Conservation (phyloP, 2,888 invertebrate species). For the Hipparchia sbordonii region DNA sequence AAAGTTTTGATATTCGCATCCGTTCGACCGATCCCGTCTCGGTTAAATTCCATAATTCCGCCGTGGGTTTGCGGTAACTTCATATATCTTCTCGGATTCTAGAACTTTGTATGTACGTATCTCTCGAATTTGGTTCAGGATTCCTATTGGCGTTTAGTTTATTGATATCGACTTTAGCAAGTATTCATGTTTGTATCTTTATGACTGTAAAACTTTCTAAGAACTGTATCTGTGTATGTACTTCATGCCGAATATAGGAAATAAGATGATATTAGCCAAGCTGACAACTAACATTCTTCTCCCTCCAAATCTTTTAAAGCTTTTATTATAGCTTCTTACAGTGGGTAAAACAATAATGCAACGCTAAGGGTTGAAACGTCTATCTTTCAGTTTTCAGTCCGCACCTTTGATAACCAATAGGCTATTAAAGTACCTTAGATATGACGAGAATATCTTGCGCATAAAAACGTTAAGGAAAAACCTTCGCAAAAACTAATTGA, state of each 20-base stretch:
- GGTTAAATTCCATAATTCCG: constrained; percentile 67
- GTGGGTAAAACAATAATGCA: too few relatives aligned
- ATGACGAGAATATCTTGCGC: too few relatives aligned
- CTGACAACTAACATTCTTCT: too few relatives aligned
- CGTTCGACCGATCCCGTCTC: constrained; percentile 57
- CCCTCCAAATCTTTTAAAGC: too few relatives aligned
- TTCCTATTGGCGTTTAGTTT: constrained; percentile 21
- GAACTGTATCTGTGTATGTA: neutral
- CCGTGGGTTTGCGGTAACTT: constrained; percentile 48
- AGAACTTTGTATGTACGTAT: constrained; percentile 28
- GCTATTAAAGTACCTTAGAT: too few relatives aligned
- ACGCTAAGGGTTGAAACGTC: too few relatives aligned
- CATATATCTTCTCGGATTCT: constrained; percentile 44
- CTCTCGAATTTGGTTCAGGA: constrained; percentile 22
- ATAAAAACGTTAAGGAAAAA: constrained; percentile 2
- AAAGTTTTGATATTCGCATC: constrained; percentile 73
- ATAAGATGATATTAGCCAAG: too few relatives aligned
- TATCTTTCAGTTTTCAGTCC: too few relatives aligned
- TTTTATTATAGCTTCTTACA: too few relatives aligned
- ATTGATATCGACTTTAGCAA: constrained; percentile 1
- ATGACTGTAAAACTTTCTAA: neutral
- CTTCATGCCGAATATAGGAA: too few relatives aligned
- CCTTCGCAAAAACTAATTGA: constrained; percentile 1
- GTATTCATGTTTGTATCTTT: constrained; percentile 1
- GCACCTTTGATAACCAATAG: too few relatives aligned